Evolutionary conservation across 2,113 vertebrate species (phyloP), one percentile per base, ranked within the genome.

Genomic region (Quiscalus mexicanus): DNA sequence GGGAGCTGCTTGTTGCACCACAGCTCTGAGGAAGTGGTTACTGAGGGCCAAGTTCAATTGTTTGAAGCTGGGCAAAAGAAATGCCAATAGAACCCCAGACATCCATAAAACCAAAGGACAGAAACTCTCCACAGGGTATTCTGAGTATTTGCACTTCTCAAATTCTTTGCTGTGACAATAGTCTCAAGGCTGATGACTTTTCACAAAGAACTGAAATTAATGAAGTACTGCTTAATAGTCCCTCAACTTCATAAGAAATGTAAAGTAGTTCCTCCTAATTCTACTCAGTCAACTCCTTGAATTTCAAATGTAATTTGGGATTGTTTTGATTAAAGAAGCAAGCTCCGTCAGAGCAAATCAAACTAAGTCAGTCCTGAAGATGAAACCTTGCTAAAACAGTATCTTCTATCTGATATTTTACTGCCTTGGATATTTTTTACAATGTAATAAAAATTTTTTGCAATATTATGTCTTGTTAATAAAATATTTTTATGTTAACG

Each of bases 131-230:
- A 59, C 15, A 42, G 75, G 73, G 28, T 67, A 86, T 64, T 91
- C 31, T 20, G 39, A 75, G 74, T 71, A 53, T 77, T 59, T 79
- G n/a, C 30, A 70, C 60, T 77, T 74, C 64, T 70, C n/a, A 76
- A 79, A 85, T 45, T 59, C 84, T 70, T 88, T 67, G 44, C 79
- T 86, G 62, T 41, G 79, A 64, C 68, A 90, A 31, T 13, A 93
- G 75, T 82, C 55, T 89, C 47, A 73, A 91, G 50, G 80, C 31
- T 75, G 76, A 59, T 64, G 80, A 76, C 76, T 95, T 91, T 56
- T 88, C 71, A 74, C 70, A 96, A 91, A 90, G 53, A 78, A 42
- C n/a, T 42, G 31, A 84, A 95, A 93, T 91, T 84, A 86, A 93
- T 71, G 59, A 91, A 87, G 42, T 52, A 42, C 47, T 79, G 49